Base-by-base conservation (phyloP, 2,888 invertebrate genomes). In the Drosophila mayaguana region DNA sequence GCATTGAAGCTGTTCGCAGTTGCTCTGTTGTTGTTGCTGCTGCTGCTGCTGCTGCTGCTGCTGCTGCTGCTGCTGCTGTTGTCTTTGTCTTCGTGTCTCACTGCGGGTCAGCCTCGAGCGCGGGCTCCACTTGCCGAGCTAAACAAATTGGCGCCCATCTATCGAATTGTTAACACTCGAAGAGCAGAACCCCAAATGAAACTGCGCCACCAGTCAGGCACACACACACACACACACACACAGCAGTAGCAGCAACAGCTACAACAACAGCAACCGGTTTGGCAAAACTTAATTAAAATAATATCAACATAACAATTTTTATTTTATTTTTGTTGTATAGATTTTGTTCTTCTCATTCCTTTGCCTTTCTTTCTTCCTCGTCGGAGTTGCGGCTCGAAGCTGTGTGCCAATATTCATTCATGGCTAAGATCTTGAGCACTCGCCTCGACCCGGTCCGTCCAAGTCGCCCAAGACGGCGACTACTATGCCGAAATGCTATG, bases 261-360 rank as follows among this genome's bases (percentile, higher is more conserved):
- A 1, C 48, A n/a, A 32, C 57, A 62, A 40, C 64, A 20, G 8
- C n/a, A 90, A 91, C 90, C 90, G 91, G 91, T 90, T 88, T 72
- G 66, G 85, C 81, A 80, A 86, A 87, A 91, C 90, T 90, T 90
- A 91, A 90, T 90, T 90, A 90, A 90, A 90, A 91, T 90, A 91
- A 91, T 91, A 90, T 83, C 88, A 89, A 83, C 87, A 91, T 87
- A 90, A 87, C 90, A 90, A 90, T 88, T 90, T 90, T 85, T 78
- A 80, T 78, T 80, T 65, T 72, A 63, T 76, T 77, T 65, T 62
- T 64, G 61, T 55, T 64, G 55, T 42, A 50, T 50, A 34, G 32
- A 50, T 42, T 36, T 40, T 25, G 9, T 28, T 34, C 0, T n/a
- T 18, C 54, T 62, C 53, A 28, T 7, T 8, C 8, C 20, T 63